phyloP scores from a whole-genome alignment of 2,888 invertebrate species.

The Pardosa pseudoannulata region DNA sequence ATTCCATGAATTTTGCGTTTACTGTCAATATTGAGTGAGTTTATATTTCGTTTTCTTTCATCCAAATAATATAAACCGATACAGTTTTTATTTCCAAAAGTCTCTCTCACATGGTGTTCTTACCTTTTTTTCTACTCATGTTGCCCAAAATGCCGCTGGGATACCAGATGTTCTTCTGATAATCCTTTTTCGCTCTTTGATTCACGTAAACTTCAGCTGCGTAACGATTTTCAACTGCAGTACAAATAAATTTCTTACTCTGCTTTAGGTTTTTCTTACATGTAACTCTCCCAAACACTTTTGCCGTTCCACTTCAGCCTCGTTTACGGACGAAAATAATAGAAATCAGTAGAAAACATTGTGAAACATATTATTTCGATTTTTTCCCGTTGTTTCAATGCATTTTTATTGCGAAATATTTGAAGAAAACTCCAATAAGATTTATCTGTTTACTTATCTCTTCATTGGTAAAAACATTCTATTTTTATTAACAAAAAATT shows the following conservation, averaged over 20 bases:
- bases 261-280: conserved; percentile 53
- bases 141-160: conserved; percentile 25
- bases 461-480: too few species aligned
- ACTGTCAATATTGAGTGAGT: not conserved
- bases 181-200: conserved; percentile 57
- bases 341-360: too few species aligned
- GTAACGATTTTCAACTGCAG: conserved; percentile 55
- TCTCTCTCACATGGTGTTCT: not conserved
- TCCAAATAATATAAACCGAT: not conserved
- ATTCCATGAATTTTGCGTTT: too few species aligned
- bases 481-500: too few species aligned
- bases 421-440: too few species aligned
- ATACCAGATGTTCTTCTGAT: conserved; percentile 64
- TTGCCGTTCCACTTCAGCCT: conserved; percentile 17
- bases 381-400: too few species aligned
- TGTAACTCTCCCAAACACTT: conserved; percentile 32
- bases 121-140: not conserved
- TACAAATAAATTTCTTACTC: conserved; percentile 47
- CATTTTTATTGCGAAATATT: too few species aligned
- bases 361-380: too few species aligned
- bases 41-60: not conserved
- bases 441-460: too few species aligned
- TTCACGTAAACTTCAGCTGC: conserved; percentile 36
- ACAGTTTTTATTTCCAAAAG: not conserved
- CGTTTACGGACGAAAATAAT: conserved; percentile 30